phyloP scores from a whole-genome alignment of 2,113 vertebrate species.

The Penelope pileata region DNA sequence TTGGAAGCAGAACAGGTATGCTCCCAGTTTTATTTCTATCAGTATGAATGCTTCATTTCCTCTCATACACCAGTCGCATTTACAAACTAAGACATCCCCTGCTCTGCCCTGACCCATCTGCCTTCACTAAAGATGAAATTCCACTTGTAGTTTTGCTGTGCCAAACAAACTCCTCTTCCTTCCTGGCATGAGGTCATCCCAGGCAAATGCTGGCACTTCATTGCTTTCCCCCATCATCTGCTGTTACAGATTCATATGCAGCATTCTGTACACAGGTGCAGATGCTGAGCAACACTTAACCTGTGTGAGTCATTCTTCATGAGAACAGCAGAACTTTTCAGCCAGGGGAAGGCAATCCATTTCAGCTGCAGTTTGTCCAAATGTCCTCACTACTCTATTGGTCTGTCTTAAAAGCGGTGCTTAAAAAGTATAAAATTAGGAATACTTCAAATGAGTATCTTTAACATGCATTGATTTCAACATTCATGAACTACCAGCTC shows the following conservation, averaged over 20 bases:
- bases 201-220: background rate
- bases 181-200: constrained; percentile 7
- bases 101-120: background rate
- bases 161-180: background rate
- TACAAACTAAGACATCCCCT: background rate
- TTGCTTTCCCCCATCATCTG: background rate
- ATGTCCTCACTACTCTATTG: background rate
- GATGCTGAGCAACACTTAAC: background rate
- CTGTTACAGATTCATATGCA: background rate
- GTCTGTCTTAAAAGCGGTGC: background rate
- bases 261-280: background rate
- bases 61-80: background rate
- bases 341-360: background rate
- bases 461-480: background rate
- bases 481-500: background rate
- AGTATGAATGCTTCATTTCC: background rate
- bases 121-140: background rate
- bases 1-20: background rate
- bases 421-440: background rate
- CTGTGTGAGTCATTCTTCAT: background rate
- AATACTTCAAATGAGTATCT: background rate
- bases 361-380: background rate
- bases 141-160: background rate
- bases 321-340: background rate
- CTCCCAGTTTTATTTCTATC: background rate